Evolutionary conservation across 2,797 vertebrate genomes (phyloP), one percentile per base, ranked within the genome.

Genomic region (Acanthurus lineatus): DNA sequence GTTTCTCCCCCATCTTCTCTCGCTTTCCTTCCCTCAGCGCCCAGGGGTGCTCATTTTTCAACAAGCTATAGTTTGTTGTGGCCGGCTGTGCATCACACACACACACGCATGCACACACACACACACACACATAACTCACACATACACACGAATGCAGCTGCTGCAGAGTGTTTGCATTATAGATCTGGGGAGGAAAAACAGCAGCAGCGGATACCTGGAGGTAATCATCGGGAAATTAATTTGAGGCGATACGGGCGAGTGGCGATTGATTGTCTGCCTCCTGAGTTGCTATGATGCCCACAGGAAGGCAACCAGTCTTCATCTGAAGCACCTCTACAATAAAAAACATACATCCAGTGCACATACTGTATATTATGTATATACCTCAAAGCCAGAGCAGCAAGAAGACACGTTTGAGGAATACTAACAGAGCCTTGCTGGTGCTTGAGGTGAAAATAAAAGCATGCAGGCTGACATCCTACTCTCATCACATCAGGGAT

Each of bases 141-240:
- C 65, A 63, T 22, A 52, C 6, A 35, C 65, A 81, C 57, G 65
- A 16, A 10, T 48, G 62, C 59, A 85, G 48, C 48, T 20, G 38
- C 47, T 71, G 58, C 61, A 66, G 47, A 84, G 52, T 87, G 88
- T 90, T 88, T 90, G 84, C 73, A 77, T 83, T 89, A 86, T 82
- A 73, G 78, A 87, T 88, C 79, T 79, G 70, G 69, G 49, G 76
- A 77, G 67, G 68, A 79, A 73, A 84, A 84, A 85, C 85, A 83
- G 73, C 69, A 63, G 69, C 5, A 9, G 62, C 32, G 51, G 81
- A 88, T 81, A 88, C 88, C 87, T 87, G 84, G 44, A 85, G 85
- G 83, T 87, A 70, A 89, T 92, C 86, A 86, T 80, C 68, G 79
- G 82, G 68, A 89, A 91, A 88, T 87, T 78, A 82, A 92, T 93